phyloP scores from a whole-genome alignment of 2,797 vertebrate genomes.

The Myioborus miniatus region DNA sequence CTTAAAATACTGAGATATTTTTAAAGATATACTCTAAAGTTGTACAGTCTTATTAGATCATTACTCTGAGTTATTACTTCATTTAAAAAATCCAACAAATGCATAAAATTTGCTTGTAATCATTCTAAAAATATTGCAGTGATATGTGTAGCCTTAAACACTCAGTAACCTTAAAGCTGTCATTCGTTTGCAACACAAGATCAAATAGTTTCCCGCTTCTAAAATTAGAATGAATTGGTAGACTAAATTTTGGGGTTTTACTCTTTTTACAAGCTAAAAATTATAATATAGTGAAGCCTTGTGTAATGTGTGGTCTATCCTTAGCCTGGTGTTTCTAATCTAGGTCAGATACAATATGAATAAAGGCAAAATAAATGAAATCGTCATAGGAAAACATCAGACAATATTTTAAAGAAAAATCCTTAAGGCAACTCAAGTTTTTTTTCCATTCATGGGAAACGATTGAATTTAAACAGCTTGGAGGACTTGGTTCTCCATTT shows the following conservation, averaged over 20 bases:
- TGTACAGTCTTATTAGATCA: neutral
- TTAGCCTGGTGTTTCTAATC: neutral
- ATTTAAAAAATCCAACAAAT: neutral
- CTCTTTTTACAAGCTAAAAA: neutral
- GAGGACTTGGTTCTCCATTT: neutral
- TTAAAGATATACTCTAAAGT: neutral
- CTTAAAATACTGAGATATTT: neutral
- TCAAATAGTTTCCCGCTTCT: neutral
- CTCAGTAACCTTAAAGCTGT: neutral
- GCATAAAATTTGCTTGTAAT: neutral
- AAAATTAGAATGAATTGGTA: neutral
- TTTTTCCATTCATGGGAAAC: neutral
- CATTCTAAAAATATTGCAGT: neutral
- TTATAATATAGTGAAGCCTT: neutral
- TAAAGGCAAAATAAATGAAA: neutral
- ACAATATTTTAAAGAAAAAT: neutral
- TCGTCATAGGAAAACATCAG: neutral
- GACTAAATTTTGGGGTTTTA: neutral
- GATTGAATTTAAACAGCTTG: neutral
- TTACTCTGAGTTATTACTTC: neutral
- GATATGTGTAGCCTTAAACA: neutral
- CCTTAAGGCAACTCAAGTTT: neutral
- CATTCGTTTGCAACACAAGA: neutral
- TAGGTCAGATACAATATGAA: neutral
- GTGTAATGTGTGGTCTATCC: neutral